phyloP scores from a whole-genome alignment of 2,797 vertebrate genomes.

The Thunnus albacares region DNA sequence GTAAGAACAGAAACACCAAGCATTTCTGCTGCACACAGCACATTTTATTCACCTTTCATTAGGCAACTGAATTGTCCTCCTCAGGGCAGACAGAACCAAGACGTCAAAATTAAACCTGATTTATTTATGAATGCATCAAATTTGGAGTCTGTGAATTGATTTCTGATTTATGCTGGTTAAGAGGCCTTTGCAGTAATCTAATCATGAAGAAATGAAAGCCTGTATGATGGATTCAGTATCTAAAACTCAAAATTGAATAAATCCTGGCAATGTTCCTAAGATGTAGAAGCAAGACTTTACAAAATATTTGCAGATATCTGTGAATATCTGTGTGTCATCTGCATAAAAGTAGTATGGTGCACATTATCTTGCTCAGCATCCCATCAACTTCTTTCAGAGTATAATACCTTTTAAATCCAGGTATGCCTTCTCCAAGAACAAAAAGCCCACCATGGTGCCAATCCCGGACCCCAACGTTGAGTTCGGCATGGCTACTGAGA shows the following conservation, averaged over 20 bases:
- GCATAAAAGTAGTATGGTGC: too few relatives aligned
- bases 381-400: background rate
- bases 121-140: background rate
- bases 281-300: too few relatives aligned
- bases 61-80: background rate
- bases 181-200: too few relatives aligned
- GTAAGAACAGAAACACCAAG: slow-evolving; percentile 13
- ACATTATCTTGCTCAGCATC: background rate
- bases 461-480: slow-evolving; percentile 54
- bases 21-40: background rate
- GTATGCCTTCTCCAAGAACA: too few relatives aligned
- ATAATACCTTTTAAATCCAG: slow-evolving; percentile 15
- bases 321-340: too few relatives aligned
- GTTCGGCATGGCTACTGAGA: slow-evolving; percentile 58
- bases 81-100: background rate
- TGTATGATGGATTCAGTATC: too few relatives aligned
- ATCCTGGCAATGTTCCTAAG: too few relatives aligned
- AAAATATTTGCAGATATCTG: too few relatives aligned
- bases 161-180: too few relatives aligned
- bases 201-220: too few relatives aligned
- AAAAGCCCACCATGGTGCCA: slow-evolving; percentile 50
- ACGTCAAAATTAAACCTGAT: background rate
- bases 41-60: background rate
- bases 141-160: too few relatives aligned
- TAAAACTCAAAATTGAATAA: too few relatives aligned